Evolutionary conservation across 2,113 vertebrate species (phyloP).

Genomic region (Pampusana beccarii): DNA sequence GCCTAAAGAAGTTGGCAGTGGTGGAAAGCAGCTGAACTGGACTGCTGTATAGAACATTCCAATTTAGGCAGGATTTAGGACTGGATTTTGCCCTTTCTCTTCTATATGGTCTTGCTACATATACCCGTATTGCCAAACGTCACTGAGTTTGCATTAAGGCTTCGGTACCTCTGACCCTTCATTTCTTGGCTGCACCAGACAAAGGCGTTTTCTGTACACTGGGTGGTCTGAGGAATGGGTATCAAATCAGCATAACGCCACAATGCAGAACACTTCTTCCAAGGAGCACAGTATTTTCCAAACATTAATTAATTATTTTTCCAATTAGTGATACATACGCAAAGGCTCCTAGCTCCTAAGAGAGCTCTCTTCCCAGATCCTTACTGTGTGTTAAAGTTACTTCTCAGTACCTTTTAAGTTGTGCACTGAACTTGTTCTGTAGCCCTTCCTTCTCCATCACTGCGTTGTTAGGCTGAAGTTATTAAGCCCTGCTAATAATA

Average conservation of each 20-base stretch:
- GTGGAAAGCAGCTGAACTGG: neutral
- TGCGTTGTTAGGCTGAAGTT: neutral
- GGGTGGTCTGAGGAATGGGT: neutral
- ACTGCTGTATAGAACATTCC: neutral
- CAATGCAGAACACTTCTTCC: neutral
- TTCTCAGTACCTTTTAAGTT: neutral
- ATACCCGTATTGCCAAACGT: accelerated
- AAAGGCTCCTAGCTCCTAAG: neutral
- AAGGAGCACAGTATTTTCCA: neutral
- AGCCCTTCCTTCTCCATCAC: neutral
- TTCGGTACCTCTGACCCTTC: neutral
- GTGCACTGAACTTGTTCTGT: neutral
- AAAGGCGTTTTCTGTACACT: neutral
- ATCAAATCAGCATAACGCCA: neutral
- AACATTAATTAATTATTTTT: neutral
- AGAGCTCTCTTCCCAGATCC: neutral
- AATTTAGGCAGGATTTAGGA: neutral
- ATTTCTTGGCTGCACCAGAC: neutral
- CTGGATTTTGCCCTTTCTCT: neutral
- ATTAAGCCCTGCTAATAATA: neutral
- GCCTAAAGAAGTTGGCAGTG: neutral
- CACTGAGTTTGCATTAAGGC: neutral
- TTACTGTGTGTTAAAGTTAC: neutral
- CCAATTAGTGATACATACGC: neutral
- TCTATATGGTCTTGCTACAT: neutral